A percentile compares a stretch with the other conserved stretches of the same genome.
phyloP scores from a whole-genome alignment of 2,797 vertebrate genomes.

The Labroides dimidiatus region DNA sequence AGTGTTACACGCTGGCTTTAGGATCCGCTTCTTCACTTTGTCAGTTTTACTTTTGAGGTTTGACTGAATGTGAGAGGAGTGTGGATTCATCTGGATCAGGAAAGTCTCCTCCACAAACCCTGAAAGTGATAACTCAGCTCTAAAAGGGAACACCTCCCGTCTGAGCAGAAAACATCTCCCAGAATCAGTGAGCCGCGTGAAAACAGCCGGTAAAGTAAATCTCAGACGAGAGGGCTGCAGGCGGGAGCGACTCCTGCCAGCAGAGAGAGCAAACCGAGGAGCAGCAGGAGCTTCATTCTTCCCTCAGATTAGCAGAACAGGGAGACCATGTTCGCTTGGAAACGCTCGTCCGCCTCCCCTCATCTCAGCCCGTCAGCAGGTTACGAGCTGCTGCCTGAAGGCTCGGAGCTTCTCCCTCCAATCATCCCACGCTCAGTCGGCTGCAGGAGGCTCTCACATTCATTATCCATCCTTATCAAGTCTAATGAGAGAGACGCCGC shows the following conservation, averaged over 20 bases:
- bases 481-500: conserved; percentile 42
- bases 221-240: conserved; percentile 29
- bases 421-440: conserved; percentile 42
- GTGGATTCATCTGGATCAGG: no score
- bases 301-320: conserved; percentile 60
- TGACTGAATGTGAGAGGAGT: no score
- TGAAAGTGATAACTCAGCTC: neutral
- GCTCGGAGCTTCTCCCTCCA: conserved; percentile 25
- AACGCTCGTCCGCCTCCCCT: conserved; percentile 21
- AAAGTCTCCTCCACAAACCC: no score
- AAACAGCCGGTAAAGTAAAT: conserved; percentile 35
- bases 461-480: conserved; percentile 48
- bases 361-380: conserved; percentile 25
- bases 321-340: conserved; percentile 46
- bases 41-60: no score
- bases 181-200: conserved; percentile 7
- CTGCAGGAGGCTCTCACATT: conserved; percentile 38
- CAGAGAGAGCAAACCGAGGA: conserved; percentile 30
- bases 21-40: no score
- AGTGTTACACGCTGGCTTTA: no score
- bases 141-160: conserved; percentile 18
- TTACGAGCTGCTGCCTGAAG: conserved; percentile 33
- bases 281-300: conserved; percentile 58
- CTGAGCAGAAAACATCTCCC: conserved; percentile 20
- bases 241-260: conserved; percentile 54